phyloP scores from a whole-genome alignment of 2,113 vertebrate species.

The Melierax canorus region DNA sequence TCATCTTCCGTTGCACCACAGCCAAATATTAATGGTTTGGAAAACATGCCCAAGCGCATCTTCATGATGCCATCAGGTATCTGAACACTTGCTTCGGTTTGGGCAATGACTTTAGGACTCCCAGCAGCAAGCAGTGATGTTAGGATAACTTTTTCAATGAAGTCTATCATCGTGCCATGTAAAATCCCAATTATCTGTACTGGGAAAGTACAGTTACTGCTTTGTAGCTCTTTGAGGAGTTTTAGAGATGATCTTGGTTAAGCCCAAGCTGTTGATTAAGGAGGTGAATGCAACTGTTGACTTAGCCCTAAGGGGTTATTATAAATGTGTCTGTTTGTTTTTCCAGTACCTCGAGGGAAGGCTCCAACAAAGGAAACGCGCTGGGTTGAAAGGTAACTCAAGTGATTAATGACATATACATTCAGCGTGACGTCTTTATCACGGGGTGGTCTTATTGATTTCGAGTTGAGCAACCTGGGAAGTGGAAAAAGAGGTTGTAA shows the following conservation, averaged over 20 bases:
- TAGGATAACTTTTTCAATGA: background rate
- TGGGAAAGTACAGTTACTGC: background rate
- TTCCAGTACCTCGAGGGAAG: constrained; percentile 21
- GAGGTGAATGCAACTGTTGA: constrained; percentile 47
- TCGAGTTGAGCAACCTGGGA: constrained; percentile 23
- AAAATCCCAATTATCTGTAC: background rate
- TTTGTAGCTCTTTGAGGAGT: background rate
- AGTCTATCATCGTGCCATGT: background rate
- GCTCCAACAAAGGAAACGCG: constrained; percentile 28
- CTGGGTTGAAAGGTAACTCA: constrained; percentile 58
- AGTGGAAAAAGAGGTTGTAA: background rate
- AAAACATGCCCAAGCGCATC: background rate
- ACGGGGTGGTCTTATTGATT: constrained; percentile 58
- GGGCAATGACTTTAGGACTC: background rate
- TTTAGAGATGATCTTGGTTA: constrained; percentile 15
- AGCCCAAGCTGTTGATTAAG: constrained; percentile 30
- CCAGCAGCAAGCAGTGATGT: background rate
- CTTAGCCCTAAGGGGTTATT: constrained; percentile 44
- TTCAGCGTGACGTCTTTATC: constrained; percentile 39
- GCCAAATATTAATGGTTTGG: background rate
- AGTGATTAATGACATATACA: constrained; percentile 66
- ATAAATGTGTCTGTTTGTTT: constrained; percentile 55
- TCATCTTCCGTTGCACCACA: background rate
- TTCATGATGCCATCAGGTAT: background rate
- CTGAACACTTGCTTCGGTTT: background rate